Evolutionary conservation across 2,888 invertebrate species (phyloP), one percentile per base, ranked within the genome.

Genomic region (Phaonia tiefii): DNA sequence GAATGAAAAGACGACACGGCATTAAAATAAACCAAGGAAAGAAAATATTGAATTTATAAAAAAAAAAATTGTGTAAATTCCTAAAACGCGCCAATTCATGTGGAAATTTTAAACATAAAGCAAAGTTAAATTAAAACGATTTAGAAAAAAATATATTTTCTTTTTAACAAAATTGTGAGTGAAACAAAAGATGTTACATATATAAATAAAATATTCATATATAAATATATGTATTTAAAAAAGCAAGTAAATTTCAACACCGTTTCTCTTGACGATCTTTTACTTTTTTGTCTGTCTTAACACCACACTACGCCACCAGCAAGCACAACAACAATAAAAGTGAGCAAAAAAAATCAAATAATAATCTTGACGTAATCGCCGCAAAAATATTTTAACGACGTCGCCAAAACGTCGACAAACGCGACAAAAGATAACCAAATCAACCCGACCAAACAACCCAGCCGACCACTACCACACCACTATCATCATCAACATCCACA

Each of bases 361-460:
- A 73, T 79, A 80, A 80, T 80, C 75, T 79, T 83, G 83, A 83
- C 82, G 83, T 82, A 82, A 83, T 82, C 80, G 66, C 72, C 79
- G 74, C 80, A 74, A 76, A 82, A 78, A 75, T 77, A 78, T 82
- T 80, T 44, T 75, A 74, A 74, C 82, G 76, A 79, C 79, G 79
- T 82, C 79, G 80, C 77, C 66, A 80, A 73, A 80, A 75, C 69
- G 74, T 76, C 70, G 77, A 67, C 51, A 71, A 81, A 75, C 75
- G 75, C 78, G 69, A 81, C 75, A 81, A 72, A 67, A 67, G 71
- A 81, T 81, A 81, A 72, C 44, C 77, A 63, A 75, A 49, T 67
- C 44, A 77, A 76, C 31, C 51, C 49, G 75, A 70, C 73, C 67
- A 72, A 73, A 37, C 5, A 10, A 49, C 2, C 65, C 49, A 69